Evolutionary conservation across 2,113 vertebrate species (phyloP), one percentile per base, ranked within the genome.

Genomic region (Anthoscopus minutus): DNA sequence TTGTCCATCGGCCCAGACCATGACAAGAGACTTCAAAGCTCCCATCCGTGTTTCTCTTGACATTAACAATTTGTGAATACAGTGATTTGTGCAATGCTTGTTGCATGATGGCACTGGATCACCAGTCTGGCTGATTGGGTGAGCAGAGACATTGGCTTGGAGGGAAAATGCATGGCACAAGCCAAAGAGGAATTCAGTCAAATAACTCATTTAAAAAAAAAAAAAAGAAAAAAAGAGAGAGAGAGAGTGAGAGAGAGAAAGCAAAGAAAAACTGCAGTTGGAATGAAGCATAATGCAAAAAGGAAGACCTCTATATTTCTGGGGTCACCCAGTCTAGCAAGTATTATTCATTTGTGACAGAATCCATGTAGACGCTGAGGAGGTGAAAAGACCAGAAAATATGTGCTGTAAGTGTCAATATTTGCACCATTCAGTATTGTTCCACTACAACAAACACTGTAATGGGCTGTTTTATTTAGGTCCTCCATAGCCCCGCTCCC

Each of bases 341-440:
- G 31, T 67, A 31, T 79, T 67, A 76, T 5, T 79, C 7, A 38
- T 69, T 88, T 79, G 44, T 90, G 80, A 61, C 50, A 91, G 76
- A 90, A 92, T 50, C 54, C 64, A 35, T 24, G 37, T 28, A 48
- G 86, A 83, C 86, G 33, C 45, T 67, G 51, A 71, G 62, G 50
- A 83, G 19, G 37, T 69, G 54, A 88, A 74, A 91, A 84, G 58
- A 67, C 42, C 51, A 71, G 56, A 66, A 86, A 87, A 91, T 56
- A 78, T 20, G 17, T 24, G 61, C 71, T 44, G 13, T 54, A 9
- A 30, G 10, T 76, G 53, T n/a, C 74, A 88, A 8, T 21, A 23
- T 71, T 92, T 73, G 72, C 50, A 87, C 42, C 30, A 47, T 38
- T 69, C 47, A 35, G 65, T 56, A 44, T 40, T 0, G 0, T 84